A percentile compares a stretch with the other conserved stretches of the same genome.
These are phyloP conservation scores for Junonia oenone DNA, from an alignment of 2,888 invertebrate species.

Conservation along the genomic window DNA sequence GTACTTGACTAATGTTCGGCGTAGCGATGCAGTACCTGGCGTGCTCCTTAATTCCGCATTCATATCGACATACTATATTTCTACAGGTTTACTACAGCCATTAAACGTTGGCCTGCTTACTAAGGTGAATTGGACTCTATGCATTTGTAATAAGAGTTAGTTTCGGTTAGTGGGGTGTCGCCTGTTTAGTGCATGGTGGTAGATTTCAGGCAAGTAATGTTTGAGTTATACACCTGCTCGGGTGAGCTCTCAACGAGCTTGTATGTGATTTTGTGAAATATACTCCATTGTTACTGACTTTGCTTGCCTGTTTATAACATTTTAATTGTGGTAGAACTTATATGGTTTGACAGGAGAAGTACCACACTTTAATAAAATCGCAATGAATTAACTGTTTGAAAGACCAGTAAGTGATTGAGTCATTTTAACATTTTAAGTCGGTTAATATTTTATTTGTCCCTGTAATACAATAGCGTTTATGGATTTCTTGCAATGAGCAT, in stretches of 20 bases:
- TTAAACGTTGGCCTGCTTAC: not conserved
- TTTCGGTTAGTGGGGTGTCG: not conserved
- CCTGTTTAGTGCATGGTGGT: not conserved
- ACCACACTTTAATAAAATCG: too few species aligned
- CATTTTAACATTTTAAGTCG: too few species aligned
- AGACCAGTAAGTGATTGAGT: too few species aligned
- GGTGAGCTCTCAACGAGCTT: not conserved
- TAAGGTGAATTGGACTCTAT: not conserved
- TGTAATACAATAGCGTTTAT: too few species aligned
- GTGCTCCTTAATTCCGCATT: constrained; percentile 3
- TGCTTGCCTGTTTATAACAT: too few species aligned
- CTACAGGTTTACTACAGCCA: not conserved
- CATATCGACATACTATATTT: constrained; percentile 3
- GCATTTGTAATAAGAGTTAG: not conserved
- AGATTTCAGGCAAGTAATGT: not conserved
- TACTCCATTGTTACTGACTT: not conserved
- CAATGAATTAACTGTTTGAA: too few species aligned
- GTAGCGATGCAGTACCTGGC: constrained; percentile 2
- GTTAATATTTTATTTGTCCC: too few species aligned
- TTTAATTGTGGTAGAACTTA: too few species aligned
- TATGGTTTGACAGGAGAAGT: too few species aligned
- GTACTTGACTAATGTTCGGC: not conserved
- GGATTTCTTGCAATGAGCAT: too few species aligned
- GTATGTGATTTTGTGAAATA: not conserved
- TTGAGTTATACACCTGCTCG: constrained; percentile 1